Percentiles rank a stretch among this genome's conserved stretches.
Evolutionary conservation across 2,888 invertebrate species (phyloP).

Genomic region (Epistrophella euchroma): DNA sequence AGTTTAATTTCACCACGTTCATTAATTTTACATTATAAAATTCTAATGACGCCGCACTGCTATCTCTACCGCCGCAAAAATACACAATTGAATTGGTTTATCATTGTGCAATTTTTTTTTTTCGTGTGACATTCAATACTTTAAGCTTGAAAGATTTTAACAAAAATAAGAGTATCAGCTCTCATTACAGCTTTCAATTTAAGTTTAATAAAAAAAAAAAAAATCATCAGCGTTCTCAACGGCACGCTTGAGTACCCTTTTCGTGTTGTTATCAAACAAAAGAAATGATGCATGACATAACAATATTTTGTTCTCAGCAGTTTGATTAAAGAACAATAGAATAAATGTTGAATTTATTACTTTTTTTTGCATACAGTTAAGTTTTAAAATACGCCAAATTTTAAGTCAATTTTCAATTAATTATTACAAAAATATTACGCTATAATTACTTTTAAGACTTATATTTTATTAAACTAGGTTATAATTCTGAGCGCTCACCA

Average conservation of each 20-base stretch:
- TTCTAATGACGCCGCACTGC: not conserved
- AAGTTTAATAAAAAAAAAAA: not conserved
- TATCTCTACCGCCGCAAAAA: not conserved
- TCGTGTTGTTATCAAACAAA: not conserved
- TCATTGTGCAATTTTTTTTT: not conserved
- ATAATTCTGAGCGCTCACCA: no score
- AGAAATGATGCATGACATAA: not conserved
- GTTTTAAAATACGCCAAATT: no score
- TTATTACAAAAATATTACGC: no score
- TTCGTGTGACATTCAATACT: slow-evolving; percentile 14
- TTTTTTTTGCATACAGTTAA: no score
- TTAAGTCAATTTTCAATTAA: no score
- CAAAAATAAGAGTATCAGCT: slow-evolving; percentile 24
- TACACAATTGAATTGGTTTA: slow-evolving; percentile 5
- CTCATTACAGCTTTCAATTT: slow-evolving; percentile 33
- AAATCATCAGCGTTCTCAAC: slow-evolving; percentile 20
- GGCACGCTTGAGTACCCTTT: slow-evolving; percentile 33
- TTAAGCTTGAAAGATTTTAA: slow-evolving; percentile 17
- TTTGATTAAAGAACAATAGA: slow-evolving; percentile 8
- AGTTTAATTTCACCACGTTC: not conserved
- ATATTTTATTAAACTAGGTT: no score
- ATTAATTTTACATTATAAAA: not conserved
- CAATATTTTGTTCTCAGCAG: not conserved
- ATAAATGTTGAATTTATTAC: not conserved
- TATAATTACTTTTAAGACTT: no score